These are phyloP conservation scores for Hiodon tergisus DNA, from an alignment of 2,113 vertebrate genomes.

Conservation along the genomic window DNA sequence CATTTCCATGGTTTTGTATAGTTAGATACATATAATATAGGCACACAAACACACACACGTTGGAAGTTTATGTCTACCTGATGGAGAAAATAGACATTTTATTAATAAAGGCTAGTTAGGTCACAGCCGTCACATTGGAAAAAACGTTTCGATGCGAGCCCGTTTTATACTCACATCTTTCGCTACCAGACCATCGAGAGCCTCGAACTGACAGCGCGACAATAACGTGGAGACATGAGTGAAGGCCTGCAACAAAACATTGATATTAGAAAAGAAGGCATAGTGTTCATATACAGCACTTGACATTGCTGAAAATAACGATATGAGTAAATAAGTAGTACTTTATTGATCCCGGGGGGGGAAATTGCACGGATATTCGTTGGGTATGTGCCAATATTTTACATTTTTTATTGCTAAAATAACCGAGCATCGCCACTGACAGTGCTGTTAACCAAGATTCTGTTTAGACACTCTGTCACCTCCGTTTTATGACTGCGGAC, in stretches of 20 bases:
- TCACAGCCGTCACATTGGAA: not conserved
- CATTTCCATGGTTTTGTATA: no score
- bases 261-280: not conserved
- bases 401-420: not conserved
- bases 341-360: not conserved
- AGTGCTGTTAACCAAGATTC: not conserved
- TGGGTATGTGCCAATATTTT: not conserved
- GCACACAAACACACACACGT: no score
- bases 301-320: not conserved
- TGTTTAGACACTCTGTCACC: not conserved
- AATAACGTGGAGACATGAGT: conserved; percentile 81
- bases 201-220: conserved; percentile 78
- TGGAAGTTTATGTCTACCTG: no score
- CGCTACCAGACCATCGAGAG: conserved; percentile 80
- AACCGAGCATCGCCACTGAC: not conserved
- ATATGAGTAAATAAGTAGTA: not conserved
- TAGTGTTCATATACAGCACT: not conserved
- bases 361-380: not conserved
- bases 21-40: no score
- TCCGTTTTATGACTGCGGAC: not conserved
- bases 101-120: not conserved
- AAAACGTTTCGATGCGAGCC: not conserved
- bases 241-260: conserved; percentile 71
- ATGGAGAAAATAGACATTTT: not conserved
- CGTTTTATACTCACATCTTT: conserved; percentile 71